Evolutionary conservation across 2,113 vertebrate species (phyloP).

Genomic region (Hippocampus barbouri): DNA sequence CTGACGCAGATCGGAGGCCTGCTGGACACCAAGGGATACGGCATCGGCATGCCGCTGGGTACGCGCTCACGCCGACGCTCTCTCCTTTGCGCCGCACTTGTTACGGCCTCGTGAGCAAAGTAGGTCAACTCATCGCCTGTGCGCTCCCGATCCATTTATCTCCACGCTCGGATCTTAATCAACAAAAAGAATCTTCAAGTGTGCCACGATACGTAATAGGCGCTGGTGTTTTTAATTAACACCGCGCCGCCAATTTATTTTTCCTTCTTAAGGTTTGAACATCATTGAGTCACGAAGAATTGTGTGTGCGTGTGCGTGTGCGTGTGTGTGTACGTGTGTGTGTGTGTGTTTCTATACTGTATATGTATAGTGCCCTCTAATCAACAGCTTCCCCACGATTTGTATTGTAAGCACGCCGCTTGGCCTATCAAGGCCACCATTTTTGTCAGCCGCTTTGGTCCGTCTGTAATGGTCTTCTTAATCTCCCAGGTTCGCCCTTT

Average conservation of each 20-base stretch:
- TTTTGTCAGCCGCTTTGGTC: conserved; percentile 49
- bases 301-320: too few relatives aligned
- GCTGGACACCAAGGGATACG: conserved; percentile 98
- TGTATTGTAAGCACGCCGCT: too few relatives aligned
- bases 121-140: not conserved
- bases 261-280: not conserved
- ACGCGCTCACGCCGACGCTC: conserved; percentile 27
- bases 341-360: too few relatives aligned
- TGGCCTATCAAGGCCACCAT: not conserved
- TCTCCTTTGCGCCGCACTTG: not conserved
- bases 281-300: not conserved
- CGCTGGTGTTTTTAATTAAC: not conserved
- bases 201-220: not conserved
- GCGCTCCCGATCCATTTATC: not conserved
- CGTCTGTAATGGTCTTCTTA: not conserved
- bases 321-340: too few relatives aligned
- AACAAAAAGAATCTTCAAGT: not conserved
- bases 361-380: too few relatives aligned
- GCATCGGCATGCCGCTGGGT: conserved; percentile 98
- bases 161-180: not conserved
- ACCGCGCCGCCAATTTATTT: not conserved
- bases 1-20: conserved; percentile 97
- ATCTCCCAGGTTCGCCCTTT: conserved; percentile 83
- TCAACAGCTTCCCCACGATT: too few relatives aligned
- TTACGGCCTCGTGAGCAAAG: not conserved